Percentiles rank a stretch among this genome's conserved stretches.
phyloP scores from a whole-genome alignment of 2,113 vertebrate genomes.

The Rissa tridactyla region DNA sequence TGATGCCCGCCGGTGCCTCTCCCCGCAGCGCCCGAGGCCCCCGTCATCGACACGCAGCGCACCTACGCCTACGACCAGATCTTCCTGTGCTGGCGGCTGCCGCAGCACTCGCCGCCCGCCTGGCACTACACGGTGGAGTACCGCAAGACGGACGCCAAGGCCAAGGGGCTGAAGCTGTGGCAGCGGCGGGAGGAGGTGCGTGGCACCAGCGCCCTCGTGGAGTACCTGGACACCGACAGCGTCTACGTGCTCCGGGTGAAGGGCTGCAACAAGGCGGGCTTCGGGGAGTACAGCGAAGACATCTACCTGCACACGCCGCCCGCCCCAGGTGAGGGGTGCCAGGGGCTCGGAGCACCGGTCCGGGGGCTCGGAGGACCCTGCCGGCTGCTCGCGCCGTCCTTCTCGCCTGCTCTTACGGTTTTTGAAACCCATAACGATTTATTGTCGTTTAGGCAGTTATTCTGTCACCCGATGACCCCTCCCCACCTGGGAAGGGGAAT shows the following conservation, averaged over 20 bases:
- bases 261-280: slow-evolving; percentile 94
- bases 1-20: slow-evolving; percentile 26
- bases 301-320: slow-evolving; percentile 94
- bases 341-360: rapidly evolving
- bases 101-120: slow-evolving; percentile 89
- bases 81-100: slow-evolving; percentile 94
- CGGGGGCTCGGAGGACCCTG: rapidly evolving
- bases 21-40: slow-evolving; percentile 86
- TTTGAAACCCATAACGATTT: background rate
- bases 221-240: slow-evolving; percentile 89
- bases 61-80: slow-evolving; percentile 96
- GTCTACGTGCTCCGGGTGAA: slow-evolving; percentile 91
- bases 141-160: slow-evolving; percentile 83
- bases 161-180: slow-evolving; percentile 82
- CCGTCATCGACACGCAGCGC: slow-evolving; percentile 95
- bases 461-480: too few species aligned
- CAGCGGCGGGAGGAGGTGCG: slow-evolving; percentile 89
- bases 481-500: background rate
- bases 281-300: slow-evolving; percentile 94
- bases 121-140: slow-evolving; percentile 96
- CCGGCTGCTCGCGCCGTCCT: rapidly evolving
- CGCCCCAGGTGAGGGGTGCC: slow-evolving; percentile 80
- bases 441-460: too few species aligned
- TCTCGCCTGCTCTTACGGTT: background rate
- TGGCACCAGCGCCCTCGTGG: slow-evolving; percentile 87